A percentile compares a stretch with the other conserved stretches of the same genome.
These are phyloP conservation scores for Mesorhabditis sp. DNA, from an alignment of 2,888 invertebrate genomes.

Conservation along the genomic window DNA sequence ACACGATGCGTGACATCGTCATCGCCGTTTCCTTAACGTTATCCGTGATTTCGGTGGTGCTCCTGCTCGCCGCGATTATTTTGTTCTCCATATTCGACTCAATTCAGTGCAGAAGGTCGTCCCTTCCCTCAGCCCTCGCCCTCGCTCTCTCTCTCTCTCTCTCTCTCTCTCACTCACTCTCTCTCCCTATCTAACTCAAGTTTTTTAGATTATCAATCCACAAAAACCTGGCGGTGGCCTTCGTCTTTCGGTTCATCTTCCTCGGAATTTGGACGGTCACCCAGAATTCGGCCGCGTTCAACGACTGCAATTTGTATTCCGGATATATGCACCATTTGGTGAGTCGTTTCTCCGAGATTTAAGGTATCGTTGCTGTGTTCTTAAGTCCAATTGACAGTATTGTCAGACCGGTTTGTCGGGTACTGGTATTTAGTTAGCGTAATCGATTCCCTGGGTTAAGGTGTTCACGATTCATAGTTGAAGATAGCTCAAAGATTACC, in stretches of 20 bases:
- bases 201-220: slow-evolving; percentile 47
- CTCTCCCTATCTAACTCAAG: no score
- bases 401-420: no score
- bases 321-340: slow-evolving; percentile 45
- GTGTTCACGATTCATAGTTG: no score
- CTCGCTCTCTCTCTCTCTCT: no score
- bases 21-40: slow-evolving; percentile 50
- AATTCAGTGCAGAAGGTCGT: slow-evolving; percentile 37
- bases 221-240: slow-evolving; percentile 61
- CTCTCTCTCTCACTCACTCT: no score
- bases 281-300: slow-evolving; percentile 46
- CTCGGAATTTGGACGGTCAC: slow-evolving; percentile 56
- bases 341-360: slow-evolving; percentile 5
- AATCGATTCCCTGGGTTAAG: no score
- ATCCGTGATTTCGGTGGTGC: slow-evolving; percentile 51
- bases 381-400: no score
- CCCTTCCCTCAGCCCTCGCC: no score
- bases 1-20: slow-evolving; percentile 48
- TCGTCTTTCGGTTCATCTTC: slow-evolving; percentile 61
- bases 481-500: no score
- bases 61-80: slow-evolving; percentile 51
- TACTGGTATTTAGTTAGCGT: no score
- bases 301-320: slow-evolving; percentile 40
- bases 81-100: slow-evolving; percentile 56
- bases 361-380: no score